Evolutionary conservation across 2,797 vertebrate genomes (phyloP).

Genomic region (Galago senegalensis): DNA sequence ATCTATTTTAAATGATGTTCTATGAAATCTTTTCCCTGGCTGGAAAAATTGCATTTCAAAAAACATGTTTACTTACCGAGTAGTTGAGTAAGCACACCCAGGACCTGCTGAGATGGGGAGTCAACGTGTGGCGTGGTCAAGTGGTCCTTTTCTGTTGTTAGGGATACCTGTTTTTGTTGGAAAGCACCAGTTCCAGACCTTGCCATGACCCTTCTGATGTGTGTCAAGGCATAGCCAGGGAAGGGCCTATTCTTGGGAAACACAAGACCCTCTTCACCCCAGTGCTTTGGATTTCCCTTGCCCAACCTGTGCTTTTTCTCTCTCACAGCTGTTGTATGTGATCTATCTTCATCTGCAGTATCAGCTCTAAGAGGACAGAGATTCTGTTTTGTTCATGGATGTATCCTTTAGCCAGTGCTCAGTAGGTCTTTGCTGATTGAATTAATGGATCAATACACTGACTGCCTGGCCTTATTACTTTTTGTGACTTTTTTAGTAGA

Average conservation of each 20-base stretch:
- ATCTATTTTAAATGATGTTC: conserved; percentile 80
- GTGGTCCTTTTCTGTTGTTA: neutral
- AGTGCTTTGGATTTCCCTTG: neutral
- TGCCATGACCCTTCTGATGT: neutral
- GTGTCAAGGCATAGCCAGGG: neutral
- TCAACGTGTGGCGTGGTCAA: neutral
- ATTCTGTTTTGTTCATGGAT: conserved; percentile 13
- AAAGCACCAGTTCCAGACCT: neutral
- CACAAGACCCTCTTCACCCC: fast-evolving
- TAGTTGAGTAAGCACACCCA: conserved; percentile 63
- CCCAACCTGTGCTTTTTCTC: neutral
- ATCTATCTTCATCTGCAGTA: neutral
- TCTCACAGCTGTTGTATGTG: neutral
- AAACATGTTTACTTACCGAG: conserved; percentile 74
- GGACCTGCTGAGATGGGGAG: conserved; percentile 47
- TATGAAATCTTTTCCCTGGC: conserved; percentile 74
- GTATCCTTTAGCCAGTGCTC: neutral
- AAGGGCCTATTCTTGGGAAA: neutral
- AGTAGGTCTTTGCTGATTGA: neutral
- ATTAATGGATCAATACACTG: neutral
- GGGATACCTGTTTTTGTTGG: neutral
- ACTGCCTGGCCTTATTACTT: neutral
- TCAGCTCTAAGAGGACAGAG: neutral
- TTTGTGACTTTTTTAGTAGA: conserved; percentile 32
- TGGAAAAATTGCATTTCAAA: conserved; percentile 73